These are phyloP conservation scores for Mustela nigripes DNA, from an alignment of 2,113 vertebrate species.

Conservation along the genomic window DNA sequence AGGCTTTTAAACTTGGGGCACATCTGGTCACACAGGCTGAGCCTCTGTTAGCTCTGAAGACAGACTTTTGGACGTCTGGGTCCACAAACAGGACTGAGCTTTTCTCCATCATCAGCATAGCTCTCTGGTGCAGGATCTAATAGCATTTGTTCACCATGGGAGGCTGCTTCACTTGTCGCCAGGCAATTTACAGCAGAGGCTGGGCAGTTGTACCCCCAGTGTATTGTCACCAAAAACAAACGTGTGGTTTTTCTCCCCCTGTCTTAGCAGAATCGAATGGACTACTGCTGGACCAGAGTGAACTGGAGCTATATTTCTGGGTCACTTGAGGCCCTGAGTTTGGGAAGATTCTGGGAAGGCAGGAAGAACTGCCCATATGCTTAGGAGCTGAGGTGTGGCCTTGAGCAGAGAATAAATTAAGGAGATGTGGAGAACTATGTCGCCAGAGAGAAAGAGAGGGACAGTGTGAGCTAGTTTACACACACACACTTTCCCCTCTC, in stretches of 20 bases:
- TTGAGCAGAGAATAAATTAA: not conserved
- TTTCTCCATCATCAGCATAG: not conserved
- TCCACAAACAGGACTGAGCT: not conserved
- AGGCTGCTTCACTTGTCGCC: not conserved
- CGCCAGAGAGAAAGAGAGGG: not conserved
- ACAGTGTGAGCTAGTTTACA: not conserved
- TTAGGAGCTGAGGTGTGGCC: not conserved
- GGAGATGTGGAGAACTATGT: not conserved
- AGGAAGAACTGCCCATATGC: not conserved
- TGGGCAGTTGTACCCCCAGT: not conserved
- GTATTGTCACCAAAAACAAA: not conserved
- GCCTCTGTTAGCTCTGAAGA: conserved; percentile 13
- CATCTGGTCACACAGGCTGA: not conserved
- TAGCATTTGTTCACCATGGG: not conserved
- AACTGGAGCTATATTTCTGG: not conserved
- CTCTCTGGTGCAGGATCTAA: not conserved
- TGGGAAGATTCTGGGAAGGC: not conserved
- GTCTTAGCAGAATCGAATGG: not conserved
- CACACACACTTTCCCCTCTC: not conserved
- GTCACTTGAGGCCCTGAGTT: not conserved
- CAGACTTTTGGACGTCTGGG: not conserved
- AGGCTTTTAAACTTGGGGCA: conserved; percentile 35
- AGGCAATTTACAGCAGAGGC: rapidly evolving
- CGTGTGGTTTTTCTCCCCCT: not conserved
- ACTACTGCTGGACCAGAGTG: not conserved